Evolutionary conservation across 2,888 invertebrate genomes (phyloP).

Genomic region (Dynastes grantii): DNA sequence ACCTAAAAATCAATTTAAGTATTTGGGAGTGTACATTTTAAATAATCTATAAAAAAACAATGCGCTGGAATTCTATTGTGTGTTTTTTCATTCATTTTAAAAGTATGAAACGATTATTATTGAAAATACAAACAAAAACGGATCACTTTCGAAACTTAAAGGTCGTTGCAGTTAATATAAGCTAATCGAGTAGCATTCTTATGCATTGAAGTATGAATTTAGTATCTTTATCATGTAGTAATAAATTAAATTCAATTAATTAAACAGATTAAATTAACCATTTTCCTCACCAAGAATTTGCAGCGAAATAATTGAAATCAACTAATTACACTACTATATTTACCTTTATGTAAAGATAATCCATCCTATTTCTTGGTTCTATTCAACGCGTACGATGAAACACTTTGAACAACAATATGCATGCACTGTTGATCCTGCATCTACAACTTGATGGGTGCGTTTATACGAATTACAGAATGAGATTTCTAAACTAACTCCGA

Average conservation of each 20-base stretch:
- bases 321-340: no score
- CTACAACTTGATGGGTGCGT: neutral
- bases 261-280: neutral
- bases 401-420: neutral
- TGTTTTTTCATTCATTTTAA: no score
- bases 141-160: no score
- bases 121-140: neutral
- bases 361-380: neutral
- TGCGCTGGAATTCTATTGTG: no score
- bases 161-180: no score
- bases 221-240: no score
- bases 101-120: neutral
- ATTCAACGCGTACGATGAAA: neutral
- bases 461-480: constrained; percentile 8
- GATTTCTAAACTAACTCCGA: constrained; percentile 33
- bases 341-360: neutral
- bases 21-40: neutral
- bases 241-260: neutral
- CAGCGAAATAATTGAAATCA: no score
- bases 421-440: neutral
- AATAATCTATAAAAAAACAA: constrained; percentile 1
- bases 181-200: no score
- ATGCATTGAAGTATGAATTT: no score
- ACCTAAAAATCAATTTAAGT: constrained; percentile 9
- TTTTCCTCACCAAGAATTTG: no score